A percentile compares a stretch with the other conserved stretches of the same genome.
phyloP scores from a whole-genome alignment of 2,113 vertebrate species.

The Campylomormyrus tamandua region DNA sequence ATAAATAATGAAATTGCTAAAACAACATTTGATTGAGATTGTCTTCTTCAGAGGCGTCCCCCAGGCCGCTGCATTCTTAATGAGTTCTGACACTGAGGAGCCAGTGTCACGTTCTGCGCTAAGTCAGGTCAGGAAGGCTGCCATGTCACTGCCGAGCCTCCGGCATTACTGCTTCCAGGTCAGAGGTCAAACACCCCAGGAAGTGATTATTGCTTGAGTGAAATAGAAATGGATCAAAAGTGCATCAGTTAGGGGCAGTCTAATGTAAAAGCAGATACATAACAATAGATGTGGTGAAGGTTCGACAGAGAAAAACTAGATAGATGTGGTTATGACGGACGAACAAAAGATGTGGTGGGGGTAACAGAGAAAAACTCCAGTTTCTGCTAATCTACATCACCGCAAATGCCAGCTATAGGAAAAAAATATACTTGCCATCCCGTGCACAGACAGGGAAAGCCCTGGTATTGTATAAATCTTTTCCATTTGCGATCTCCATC shows the following conservation, averaged over 20 bases:
- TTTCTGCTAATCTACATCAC: not conserved
- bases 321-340: too few relatives aligned
- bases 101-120: not conserved
- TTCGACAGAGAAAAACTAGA: not conserved
- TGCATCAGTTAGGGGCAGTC: not conserved
- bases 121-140: not conserved
- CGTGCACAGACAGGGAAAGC: not conserved
- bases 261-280: not conserved
- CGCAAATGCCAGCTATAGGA: not conserved
- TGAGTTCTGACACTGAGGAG: not conserved
- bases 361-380: not conserved
- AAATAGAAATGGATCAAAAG: not conserved
- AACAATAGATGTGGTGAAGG: not conserved
- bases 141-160: not conserved
- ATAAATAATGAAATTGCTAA: conserved; percentile 8
- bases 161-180: not conserved
- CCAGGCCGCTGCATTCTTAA: not conserved
- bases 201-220: not conserved
- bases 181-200: not conserved
- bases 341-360: not conserved
- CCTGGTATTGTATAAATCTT: not conserved
- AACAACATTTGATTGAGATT: not conserved
- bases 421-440: not conserved
- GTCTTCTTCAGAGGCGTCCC: not conserved
- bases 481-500: not conserved